Evolutionary conservation across 2,113 vertebrate species (phyloP).

Genomic region (Crypturellus undulatus): DNA sequence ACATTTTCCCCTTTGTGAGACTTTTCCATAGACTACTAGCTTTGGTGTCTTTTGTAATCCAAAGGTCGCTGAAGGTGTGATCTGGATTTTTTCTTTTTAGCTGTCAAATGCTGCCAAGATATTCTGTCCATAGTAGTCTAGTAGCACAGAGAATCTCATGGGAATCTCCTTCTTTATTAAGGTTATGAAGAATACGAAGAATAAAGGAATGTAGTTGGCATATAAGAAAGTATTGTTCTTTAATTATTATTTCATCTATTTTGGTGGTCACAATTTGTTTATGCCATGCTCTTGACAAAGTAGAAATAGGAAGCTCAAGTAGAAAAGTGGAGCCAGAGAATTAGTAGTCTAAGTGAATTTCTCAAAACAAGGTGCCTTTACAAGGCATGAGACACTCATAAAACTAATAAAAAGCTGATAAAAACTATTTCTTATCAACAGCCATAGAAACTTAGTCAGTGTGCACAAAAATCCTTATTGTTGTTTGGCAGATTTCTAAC

Average conservation of each 20-base stretch:
- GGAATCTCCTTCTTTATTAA: not conserved
- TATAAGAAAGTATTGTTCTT: not conserved
- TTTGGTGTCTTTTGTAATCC: not conserved
- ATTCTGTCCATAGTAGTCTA: not conserved
- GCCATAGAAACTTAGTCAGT: not conserved
- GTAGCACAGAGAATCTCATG: not conserved
- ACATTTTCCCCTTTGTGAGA: not conserved
- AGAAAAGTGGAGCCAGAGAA: not conserved
- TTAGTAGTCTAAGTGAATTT: not conserved
- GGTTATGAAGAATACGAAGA: not conserved
- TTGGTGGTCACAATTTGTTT: not conserved
- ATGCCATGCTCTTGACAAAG: not conserved
- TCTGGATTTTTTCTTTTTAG: not conserved
- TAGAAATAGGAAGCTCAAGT: not conserved
- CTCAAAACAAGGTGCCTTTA: not conserved
- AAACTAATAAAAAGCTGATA: no score
- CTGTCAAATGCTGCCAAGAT: not conserved
- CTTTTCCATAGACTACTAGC: not conserved
- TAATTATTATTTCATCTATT: not conserved
- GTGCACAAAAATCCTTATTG: not conserved
- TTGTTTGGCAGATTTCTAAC: not conserved
- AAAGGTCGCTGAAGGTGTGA: not conserved
- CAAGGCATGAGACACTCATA: not conserved
- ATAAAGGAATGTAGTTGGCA: not conserved
- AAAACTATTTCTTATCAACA: slow-evolving; percentile 19